Conservation (phyloP, 2,797 vertebrate species). For the Alfaro cultratus region DNA sequence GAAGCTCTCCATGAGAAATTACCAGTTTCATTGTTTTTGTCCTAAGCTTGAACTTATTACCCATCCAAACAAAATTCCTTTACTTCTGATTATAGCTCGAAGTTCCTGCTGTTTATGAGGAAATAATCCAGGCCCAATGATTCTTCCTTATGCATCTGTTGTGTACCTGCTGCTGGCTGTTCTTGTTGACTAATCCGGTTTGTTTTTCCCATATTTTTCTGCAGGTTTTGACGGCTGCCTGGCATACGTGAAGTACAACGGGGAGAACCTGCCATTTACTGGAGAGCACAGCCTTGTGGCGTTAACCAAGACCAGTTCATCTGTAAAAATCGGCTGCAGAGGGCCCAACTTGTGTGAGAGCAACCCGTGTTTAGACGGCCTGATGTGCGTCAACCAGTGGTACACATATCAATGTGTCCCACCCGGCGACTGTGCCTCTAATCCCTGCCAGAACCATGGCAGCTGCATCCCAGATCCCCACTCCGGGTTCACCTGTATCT, state of each 20-base stretch:
- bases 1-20: background rate
- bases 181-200: slow-evolving; percentile 49
- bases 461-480: slow-evolving; percentile 87
- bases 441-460: slow-evolving; percentile 92
- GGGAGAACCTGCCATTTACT: slow-evolving; percentile 88
- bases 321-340: slow-evolving; percentile 91
- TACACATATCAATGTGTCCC: slow-evolving; percentile 91
- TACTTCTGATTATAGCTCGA: slow-evolving; percentile 57
- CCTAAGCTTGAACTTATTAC: slow-evolving; percentile 67
- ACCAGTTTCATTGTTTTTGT: slow-evolving; percentile 24
- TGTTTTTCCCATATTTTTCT: slow-evolving; percentile 10
- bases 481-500: slow-evolving; percentile 87
- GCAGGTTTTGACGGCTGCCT: slow-evolving; percentile 94
- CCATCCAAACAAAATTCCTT: slow-evolving; percentile 67
- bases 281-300: slow-evolving; percentile 89
- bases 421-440: slow-evolving; percentile 89
- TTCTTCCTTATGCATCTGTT: slow-evolving; percentile 27
- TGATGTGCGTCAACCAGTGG: slow-evolving; percentile 97
- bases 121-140: slow-evolving; percentile 43
- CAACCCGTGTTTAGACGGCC: slow-evolving; percentile 89
- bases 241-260: slow-evolving; percentile 89
- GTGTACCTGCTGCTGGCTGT: slow-evolving; percentile 24
- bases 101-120: slow-evolving; percentile 62
- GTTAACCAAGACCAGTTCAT: slow-evolving; percentile 84
- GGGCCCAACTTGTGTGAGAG: slow-evolving; percentile 94